phyloP scores from a whole-genome alignment of 2,888 invertebrate species.

The Leptodirus hochenwartii region DNA sequence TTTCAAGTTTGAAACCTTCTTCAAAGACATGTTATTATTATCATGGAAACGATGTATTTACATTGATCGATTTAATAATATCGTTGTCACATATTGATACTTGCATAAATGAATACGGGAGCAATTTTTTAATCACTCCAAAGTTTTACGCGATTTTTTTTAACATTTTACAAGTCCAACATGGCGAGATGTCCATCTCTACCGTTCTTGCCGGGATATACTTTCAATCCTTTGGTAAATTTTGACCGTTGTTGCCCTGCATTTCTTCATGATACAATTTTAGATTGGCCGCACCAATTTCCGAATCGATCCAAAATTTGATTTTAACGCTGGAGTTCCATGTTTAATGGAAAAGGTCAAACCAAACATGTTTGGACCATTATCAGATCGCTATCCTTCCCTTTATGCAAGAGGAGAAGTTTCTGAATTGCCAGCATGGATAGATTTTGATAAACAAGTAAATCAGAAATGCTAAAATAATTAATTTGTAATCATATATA shows the following conservation, averaged over 20 bases:
- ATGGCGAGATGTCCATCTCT: slow-evolving; percentile 38
- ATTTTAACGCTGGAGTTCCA: slow-evolving; percentile 37
- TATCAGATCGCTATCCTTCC: slow-evolving; percentile 42
- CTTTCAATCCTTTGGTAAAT: slow-evolving; percentile 46
- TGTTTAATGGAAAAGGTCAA: slow-evolving; percentile 42
- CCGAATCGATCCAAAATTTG: slow-evolving; percentile 32
- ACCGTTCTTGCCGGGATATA: slow-evolving; percentile 57
- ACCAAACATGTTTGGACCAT: slow-evolving; percentile 38
- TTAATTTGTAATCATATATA: slow-evolving; percentile 5
- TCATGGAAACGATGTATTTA: too few species aligned
- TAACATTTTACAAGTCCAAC: not conserved
- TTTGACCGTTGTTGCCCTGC: not conserved
- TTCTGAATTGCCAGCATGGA: slow-evolving; percentile 64
- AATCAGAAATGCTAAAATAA: slow-evolving; percentile 8
- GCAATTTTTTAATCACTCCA: too few species aligned
- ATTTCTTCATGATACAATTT: slow-evolving; percentile 10
- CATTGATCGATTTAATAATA: too few species aligned
- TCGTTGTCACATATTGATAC: too few species aligned
- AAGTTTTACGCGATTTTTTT: too few species aligned
- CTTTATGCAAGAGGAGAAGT: slow-evolving; percentile 58
- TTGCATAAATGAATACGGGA: too few species aligned
- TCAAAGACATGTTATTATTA: too few species aligned
- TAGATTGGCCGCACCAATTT: slow-evolving; percentile 46
- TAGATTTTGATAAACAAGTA: slow-evolving; percentile 76
- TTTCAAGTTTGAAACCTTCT: too few species aligned